Conservation (phyloP, 1,140 invertebrate genomes). For the Mamestra configurata region DNA sequence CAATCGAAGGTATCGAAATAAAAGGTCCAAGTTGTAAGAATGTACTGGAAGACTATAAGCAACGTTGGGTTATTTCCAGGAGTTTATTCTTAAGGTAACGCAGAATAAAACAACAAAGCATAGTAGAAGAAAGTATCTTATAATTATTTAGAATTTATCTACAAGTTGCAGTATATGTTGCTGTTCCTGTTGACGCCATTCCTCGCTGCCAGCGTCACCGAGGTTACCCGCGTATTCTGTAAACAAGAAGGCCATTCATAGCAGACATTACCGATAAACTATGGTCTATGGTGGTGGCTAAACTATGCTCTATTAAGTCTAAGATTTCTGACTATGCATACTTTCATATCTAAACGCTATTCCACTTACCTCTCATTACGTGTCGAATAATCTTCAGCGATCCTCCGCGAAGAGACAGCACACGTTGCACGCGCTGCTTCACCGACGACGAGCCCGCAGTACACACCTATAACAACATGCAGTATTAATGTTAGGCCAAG, state of each 20-base stretch:
- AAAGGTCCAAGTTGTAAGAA: too few species aligned
- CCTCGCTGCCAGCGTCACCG: slow-evolving; percentile 94
- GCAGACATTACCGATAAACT: background rate
- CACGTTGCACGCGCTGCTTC: slow-evolving; percentile 96
- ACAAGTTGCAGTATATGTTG: slow-evolving; percentile 97
- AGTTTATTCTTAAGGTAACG: too few species aligned
- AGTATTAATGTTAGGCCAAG: background rate
- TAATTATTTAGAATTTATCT: slow-evolving; percentile 94
- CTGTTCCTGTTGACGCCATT: slow-evolving; percentile 96
- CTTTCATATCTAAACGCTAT: background rate
- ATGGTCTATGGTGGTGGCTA: too few species aligned
- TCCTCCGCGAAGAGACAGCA: slow-evolving; percentile 95
- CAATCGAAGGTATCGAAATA: too few species aligned
- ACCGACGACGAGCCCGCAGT: slow-evolving; percentile 92
- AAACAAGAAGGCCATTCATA: slow-evolving; percentile 48
- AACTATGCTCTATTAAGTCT: too few species aligned
- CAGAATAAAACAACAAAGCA: background rate
- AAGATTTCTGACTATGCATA: too few species aligned
- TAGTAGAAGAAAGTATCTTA: background rate
- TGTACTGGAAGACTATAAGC: too few species aligned
- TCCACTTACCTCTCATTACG: slow-evolving; percentile 94
- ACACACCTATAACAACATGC: slow-evolving; percentile 87
- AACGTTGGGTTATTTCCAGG: too few species aligned
- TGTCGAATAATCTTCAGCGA: slow-evolving; percentile 98
- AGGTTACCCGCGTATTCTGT: slow-evolving; percentile 98